Evolutionary conservation across 2,888 invertebrate genomes (phyloP).

Genomic region (Brenthis daphne): DNA sequence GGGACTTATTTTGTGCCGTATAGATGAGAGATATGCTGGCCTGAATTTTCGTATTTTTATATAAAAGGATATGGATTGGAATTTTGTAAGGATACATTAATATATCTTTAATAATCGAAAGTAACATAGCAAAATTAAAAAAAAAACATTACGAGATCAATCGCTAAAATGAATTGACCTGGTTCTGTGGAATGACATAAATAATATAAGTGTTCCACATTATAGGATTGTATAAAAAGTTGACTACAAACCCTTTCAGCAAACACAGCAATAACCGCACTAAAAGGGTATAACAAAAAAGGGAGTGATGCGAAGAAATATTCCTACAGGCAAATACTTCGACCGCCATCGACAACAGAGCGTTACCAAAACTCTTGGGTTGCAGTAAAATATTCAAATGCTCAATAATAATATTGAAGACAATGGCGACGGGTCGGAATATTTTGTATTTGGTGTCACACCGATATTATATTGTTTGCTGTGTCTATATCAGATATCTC

Average conservation of each 20-base stretch:
- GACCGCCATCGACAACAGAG: conserved; percentile 44
- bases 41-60: conserved; percentile 18
- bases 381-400: conserved; percentile 62
- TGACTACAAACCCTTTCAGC: conserved; percentile 13
- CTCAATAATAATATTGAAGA: conserved; percentile 50
- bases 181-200: too few species aligned
- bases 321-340: conserved; percentile 22
- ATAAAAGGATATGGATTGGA: conserved; percentile 3
- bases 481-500: conserved; percentile 19
- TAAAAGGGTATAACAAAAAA: conserved; percentile 28
- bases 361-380: conserved; percentile 50
- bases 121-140: too few species aligned
- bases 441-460: conserved; percentile 21
- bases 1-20: conserved; percentile 32
- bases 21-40: conserved; percentile 23
- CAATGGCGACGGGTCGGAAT: conserved; percentile 28
- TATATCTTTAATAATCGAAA: too few species aligned
- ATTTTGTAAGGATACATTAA: background rate
- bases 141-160: too few species aligned
- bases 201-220: background rate
- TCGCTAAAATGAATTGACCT: too few species aligned
- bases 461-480: conserved; percentile 28
- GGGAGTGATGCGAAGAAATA: conserved; percentile 22
- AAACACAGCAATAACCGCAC: conserved; percentile 18
- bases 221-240: conserved; percentile 10